Base-by-base conservation (phyloP, 2,113 vertebrate genomes). In the Microtus pennsylvanicus region DNA sequence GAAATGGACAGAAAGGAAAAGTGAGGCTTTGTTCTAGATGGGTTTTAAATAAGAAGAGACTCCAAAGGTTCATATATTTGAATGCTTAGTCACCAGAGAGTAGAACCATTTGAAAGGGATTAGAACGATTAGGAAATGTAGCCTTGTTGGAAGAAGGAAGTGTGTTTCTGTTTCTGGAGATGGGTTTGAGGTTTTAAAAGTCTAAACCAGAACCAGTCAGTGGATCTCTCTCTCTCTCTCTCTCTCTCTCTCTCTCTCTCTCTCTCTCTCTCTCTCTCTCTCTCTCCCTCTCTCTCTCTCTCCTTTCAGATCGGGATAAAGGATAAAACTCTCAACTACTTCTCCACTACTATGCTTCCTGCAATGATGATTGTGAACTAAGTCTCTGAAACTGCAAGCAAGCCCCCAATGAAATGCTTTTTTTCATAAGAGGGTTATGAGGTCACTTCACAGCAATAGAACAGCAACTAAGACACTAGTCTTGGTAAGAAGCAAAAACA, bases 1-100 rank as follows among this genome's bases (percentile, higher is more conserved):
- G 83, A 94, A 97, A 98, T 26, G 88, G 65, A 95, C 22, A 63
- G n/a, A 28, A 28, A 83, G n/a, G 30, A 38, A 63, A 63, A 83
- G 55, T 42, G 16, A 42, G n/a, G 7, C 58, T 63, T 83, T 63
- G 45, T 42, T 85, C 58, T 65, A 85, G 13, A 42, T 85, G n/a
- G 0, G 19, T 10, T 42, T 85, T 45, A 6, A 83, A 5, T 63
- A 63, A 85, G 38, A 85, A 45, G 30, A 24, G 14, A 63, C 6
- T 14, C 55, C n/a, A 58, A 24, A 24, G 33, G 10, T 21, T 58
- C 50, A 58, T 38, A 38, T 38, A 28, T 28, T 82, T 82, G 22
- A 61, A 61, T 28, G 35, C 12, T 82, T 24, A 42, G 55, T 58
- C 21, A 24, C 13, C 58, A 85, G n/a, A 24, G 26, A 85, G n/a